Base-by-base conservation (phyloP, 2,888 invertebrate genomes). In the Cabera pusaria region DNA sequence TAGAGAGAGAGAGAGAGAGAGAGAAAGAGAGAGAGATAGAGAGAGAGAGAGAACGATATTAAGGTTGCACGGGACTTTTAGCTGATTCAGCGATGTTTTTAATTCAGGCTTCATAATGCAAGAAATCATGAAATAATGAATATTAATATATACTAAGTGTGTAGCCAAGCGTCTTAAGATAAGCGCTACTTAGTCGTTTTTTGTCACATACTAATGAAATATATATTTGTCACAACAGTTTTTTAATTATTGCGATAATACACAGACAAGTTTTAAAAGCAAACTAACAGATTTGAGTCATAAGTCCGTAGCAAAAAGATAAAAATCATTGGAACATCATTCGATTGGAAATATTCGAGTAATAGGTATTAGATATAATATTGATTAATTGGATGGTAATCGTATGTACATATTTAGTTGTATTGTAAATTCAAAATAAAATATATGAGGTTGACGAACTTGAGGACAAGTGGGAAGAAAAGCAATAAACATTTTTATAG, bases 401-500 rank as follows among this genome's bases (percentile, higher is more conserved):
- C 64, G 62, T 74, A 80, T 81, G 79, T 75, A 78, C 72, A 81
- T 80, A 78, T 74, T 80, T 70, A 77, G 70, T 62, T 68, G 72
- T 72, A 82, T 81, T 82, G 73, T 79, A 75, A 74, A 80, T 77
- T 72, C 58, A 63, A 69, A 67, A 59, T 62, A 65, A 69, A 76
- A 78, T 76, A 77, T 74, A 80, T 72, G 72, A 68, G 76, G 71
- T 74, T 67, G 56, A 55, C 57, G 76, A 80, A 73, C 81, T 69
- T 57, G 45, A 49, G 63, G 60, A 62, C 64, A 76, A 81, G 76
- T 81, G 77, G 78, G 78, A 82, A 80, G 80, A 79, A 76, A 78
- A 73, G 81, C 66, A 61, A 83, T 85, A 83, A 82, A 80, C 53
- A 58, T 70, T 79, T 79, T 84, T 82, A 83, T 80, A 66, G 73